Evolutionary conservation across 1,140 invertebrate species (phyloP), one percentile per base, ranked within the genome.

Genomic region (Aradophagus sp.): DNA sequence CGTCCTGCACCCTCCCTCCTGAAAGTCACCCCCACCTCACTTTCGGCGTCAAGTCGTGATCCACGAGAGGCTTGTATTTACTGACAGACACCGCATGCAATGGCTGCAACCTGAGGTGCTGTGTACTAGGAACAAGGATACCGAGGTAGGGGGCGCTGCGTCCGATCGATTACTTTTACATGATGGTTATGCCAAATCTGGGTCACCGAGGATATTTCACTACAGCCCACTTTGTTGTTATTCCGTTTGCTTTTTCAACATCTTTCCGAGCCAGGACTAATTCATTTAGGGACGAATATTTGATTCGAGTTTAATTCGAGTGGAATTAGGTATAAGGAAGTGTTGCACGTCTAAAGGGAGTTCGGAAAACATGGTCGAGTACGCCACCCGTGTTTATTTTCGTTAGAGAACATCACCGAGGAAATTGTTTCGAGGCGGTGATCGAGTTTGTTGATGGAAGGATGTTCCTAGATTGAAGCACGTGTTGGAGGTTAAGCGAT

Each of bases 51-150:
- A 45, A 59, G 56, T 44, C 63, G 55, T 68, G 67, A 71, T 73
- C 67, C 61, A 50, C 67, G 55, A 66, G 59, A 63, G 63, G 48
- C 70, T 73, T 68, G 70, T 68, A 63, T 73, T 73, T 73, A 73
- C 70, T 55, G 58, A 68, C 63, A 68, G 58, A 68, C 71, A 67
- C 53, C 59, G 61, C 65, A 59, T 59, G 56, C 53, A 73, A 73
- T 63, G 59, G 58, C 65, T 59, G 58, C 59, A 62, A 62, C 48
- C 44, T 56, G 59, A 61, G 69, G 62, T 53, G 67, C 38, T 52
- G 35, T 58, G 29, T 36, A 44, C 50, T 20, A 58, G 58, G 50
- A 52, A 56, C 42, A 58, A 50, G 50, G 42, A 23, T 45, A 12
- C n/a, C 41, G 38, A 47, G 67, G 44, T 20, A 50, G 48, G 55